Evolutionary conservation across 2,888 invertebrate genomes (phyloP), one percentile per base, ranked within the genome.

Genomic region (Pachydiplax longipennis): DNA sequence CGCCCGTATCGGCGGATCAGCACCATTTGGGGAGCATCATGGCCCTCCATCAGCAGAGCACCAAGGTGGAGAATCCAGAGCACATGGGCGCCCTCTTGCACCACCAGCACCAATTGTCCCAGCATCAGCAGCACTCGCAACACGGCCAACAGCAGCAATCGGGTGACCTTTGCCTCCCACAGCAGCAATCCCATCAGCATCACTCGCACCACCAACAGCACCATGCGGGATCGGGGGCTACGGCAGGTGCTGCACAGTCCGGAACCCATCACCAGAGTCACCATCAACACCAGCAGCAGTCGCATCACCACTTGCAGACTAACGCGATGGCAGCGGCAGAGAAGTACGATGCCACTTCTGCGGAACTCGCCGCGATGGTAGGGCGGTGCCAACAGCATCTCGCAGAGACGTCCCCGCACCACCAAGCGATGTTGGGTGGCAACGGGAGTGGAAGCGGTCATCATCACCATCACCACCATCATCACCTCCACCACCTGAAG

Each of bases 81-180:
- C 97, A 90, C 94, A 91, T 91, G 91, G 90, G 97, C 93, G 97
- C 97, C 81, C 96, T 97, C 93, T 94, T 97, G 91, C 97, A 97
- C 91, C 94, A 95, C 95, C 81, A 95, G 87, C 94, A 94, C 91
- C 94, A 95, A 91, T 93, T 94, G 91, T 94, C 94, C 91, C 94
- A 94, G 90, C 95, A 95, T 92, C 95, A 95, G 91, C 95, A 94
- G 25, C 92, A 92, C n/a, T 92, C 92, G 92, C 93, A 94, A 92
- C 94, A 94, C 92, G 94, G 95, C 92, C 93, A 94, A 92, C 94
- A 94, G 93, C 93, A 92, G 92, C 92, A 92, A 91, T 92, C 92
- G 91, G 92, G 92, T 82, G 92, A 92, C 80, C 91, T 92, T 90
- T 92, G 92, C 44, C 91, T 91, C 90, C 92, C 92, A 90, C 92